Percentiles rank a stretch among this genome's conserved stretches.
Evolutionary conservation across 2,113 vertebrate species (phyloP).

Genomic region (Siphamia tubifer): DNA sequence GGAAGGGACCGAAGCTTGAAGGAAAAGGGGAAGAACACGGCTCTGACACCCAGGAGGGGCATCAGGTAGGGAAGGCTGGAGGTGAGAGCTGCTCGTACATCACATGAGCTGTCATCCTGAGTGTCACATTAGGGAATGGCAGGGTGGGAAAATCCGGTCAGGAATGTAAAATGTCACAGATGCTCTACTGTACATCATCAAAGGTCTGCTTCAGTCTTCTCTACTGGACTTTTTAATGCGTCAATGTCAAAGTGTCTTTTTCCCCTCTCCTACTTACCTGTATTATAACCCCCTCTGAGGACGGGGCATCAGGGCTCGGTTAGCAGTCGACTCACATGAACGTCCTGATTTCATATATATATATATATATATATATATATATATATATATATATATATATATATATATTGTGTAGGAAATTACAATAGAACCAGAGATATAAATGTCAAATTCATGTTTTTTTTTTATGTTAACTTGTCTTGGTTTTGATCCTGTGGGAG

Average conservation of each 20-base stretch:
- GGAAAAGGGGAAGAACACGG: conserved; percentile 2
- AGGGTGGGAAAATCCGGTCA: conserved; percentile 13
- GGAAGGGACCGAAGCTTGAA: neutral
- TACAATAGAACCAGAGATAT: too few relatives aligned
- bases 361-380: too few relatives aligned
- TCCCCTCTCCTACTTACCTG: conserved; percentile 5
- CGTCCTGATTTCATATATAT: too few relatives aligned
- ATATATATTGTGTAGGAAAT: too few relatives aligned
- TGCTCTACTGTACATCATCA: conserved; percentile 19
- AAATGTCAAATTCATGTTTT: too few relatives aligned
- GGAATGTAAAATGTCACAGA: conserved; percentile 21
- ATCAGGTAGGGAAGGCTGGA: neutral
- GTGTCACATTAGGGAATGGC: conserved; percentile 20
- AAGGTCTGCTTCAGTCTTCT: neutral
- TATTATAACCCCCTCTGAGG: neutral
- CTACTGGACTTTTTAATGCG: neutral
- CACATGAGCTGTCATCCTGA: conserved; percentile 17
- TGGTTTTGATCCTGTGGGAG: too few relatives aligned
- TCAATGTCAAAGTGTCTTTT: conserved; percentile 28
- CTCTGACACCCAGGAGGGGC: conserved; percentile 16
- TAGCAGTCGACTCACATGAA: too few relatives aligned
- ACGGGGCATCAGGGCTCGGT: neutral
- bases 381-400: too few relatives aligned
- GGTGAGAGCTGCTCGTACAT: conserved; percentile 20
- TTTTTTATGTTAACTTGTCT: too few relatives aligned